Conservation (phyloP, 2,888 invertebrate species). For the Orthosia cruda region DNA sequence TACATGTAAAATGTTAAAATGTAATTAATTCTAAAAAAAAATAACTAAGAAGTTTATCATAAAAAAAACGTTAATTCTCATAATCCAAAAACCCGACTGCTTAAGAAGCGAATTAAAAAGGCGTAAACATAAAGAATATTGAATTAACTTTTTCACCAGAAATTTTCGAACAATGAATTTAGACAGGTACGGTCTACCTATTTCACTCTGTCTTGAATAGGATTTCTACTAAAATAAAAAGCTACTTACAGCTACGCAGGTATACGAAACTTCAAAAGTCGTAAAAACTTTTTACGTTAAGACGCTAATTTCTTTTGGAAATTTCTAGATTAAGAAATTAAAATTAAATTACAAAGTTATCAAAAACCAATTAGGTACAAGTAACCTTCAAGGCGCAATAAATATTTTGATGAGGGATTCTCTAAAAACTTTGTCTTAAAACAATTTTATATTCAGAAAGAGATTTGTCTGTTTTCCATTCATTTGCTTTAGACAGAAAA, state of each 20-base stretch:
- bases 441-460: constrained; percentile 58
- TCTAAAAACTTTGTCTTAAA: constrained; percentile 60
- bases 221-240: constrained; percentile 7
- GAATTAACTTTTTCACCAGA: background rate
- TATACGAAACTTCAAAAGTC: constrained; percentile 30
- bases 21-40: no score
- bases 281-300: constrained; percentile 50
- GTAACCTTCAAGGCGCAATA: constrained; percentile 71
- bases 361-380: constrained; percentile 75
- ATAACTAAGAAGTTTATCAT: no score
- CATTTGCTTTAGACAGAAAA: constrained; percentile 38
- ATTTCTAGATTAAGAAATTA: constrained; percentile 68
- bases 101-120: no score
- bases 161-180: background rate
- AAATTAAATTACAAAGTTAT: constrained; percentile 75
- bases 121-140: no score
- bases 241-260: constrained; percentile 8
- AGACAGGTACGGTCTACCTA: background rate
- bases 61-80: no score
- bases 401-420: constrained; percentile 75
- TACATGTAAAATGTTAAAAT: no score
- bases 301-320: constrained; percentile 60
- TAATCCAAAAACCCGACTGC: no score
- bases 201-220: background rate
- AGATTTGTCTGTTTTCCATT: constrained; percentile 53